phyloP scores from a whole-genome alignment of 2,113 vertebrate species.

The Fregetta grallaria region DNA sequence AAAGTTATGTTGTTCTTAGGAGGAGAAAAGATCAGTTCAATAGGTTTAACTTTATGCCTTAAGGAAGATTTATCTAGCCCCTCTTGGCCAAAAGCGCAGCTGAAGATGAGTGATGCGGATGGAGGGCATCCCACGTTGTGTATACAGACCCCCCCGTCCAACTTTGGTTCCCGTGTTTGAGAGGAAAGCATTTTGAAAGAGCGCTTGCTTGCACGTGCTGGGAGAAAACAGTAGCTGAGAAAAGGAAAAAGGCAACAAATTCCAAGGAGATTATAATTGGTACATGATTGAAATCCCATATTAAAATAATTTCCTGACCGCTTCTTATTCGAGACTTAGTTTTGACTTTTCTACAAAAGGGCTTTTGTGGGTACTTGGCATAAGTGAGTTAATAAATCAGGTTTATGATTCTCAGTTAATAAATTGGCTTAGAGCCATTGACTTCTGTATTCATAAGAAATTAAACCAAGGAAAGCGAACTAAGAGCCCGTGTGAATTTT shows the following conservation, averaged over 20 bases:
- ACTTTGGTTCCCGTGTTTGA: background rate
- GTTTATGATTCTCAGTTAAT: constrained; percentile 37
- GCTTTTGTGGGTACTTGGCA: background rate
- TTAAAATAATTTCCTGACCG: constrained; percentile 48
- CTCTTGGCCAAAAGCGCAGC: background rate
- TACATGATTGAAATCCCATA: constrained; percentile 33
- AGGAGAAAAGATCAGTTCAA: background rate
- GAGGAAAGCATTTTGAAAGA: background rate
- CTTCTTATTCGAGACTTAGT: background rate
- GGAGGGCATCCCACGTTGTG: background rate
- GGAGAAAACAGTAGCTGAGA: background rate
- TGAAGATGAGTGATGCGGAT: background rate
- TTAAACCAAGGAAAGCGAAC: background rate
- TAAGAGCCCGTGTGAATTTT: background rate
- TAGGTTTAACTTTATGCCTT: background rate
- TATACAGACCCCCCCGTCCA: rapidly evolving
- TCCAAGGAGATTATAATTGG: constrained; percentile 42
- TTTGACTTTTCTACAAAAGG: background rate
- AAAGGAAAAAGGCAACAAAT: constrained; percentile 4
- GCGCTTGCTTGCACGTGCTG: background rate
- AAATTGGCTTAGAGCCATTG: background rate
- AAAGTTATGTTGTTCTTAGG: background rate
- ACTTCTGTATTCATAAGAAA: background rate
- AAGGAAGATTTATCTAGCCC: background rate
- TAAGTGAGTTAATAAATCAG: constrained; percentile 36